phyloP scores from a whole-genome alignment of 1,140 invertebrate species.

The Brachionus asplanchnoidis region DNA sequence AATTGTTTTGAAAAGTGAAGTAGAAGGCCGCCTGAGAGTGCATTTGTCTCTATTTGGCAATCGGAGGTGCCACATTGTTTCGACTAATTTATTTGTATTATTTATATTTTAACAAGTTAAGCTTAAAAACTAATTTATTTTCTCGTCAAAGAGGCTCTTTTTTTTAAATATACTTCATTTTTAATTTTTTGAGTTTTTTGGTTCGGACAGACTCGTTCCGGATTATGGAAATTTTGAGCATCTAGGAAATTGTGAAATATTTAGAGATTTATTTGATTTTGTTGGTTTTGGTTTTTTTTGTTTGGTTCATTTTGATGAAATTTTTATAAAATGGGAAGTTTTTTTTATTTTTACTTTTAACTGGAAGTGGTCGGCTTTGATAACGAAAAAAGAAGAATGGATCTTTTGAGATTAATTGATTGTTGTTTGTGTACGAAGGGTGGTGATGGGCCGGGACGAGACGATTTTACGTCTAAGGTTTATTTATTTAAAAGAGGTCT shows the following conservation, averaged over 20 bases:
- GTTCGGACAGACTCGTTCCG: not conserved
- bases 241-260: not conserved
- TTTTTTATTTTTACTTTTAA: not conserved
- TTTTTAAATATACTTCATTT: not conserved
- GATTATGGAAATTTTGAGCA: not conserved
- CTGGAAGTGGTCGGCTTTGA: not conserved
- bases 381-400: not conserved
- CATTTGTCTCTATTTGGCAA: not conserved
- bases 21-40: not conserved
- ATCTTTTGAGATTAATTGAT: not conserved
- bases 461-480: not conserved
- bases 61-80: not conserved
- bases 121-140: not conserved
- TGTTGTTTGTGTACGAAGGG: not conserved
- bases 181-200: not conserved
- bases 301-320: not conserved
- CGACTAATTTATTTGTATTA: not conserved
- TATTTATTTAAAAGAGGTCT: not conserved
- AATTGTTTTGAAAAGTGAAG: not conserved
- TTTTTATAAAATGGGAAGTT: not conserved
- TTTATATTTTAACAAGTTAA: not conserved
- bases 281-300: not conserved
- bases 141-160: not conserved
- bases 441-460: not conserved
- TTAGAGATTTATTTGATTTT: not conserved